phyloP scores from a whole-genome alignment of 2,797 vertebrate species.

The Heterohyrax brucei region DNA sequence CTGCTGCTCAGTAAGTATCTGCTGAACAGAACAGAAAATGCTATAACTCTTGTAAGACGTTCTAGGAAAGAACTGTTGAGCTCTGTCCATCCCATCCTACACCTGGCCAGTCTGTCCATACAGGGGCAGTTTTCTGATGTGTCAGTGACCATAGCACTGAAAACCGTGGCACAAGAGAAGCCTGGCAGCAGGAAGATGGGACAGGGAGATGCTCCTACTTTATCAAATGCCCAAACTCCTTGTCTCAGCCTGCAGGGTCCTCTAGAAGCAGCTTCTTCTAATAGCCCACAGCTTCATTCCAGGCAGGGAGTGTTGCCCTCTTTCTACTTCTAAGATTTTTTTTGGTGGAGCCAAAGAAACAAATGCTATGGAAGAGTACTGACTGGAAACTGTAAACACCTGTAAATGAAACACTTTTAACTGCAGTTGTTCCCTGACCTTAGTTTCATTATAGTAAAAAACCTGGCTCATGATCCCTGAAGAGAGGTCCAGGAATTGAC shows the following conservation, averaged over 20 bases:
- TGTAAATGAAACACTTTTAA: constrained; percentile 14
- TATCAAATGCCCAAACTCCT: neutral
- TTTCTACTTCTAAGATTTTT: neutral
- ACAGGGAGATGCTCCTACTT: neutral
- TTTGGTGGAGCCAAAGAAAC: neutral
- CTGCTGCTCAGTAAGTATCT: neutral
- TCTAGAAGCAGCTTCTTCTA: neutral
- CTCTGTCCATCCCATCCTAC: neutral
- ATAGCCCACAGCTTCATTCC: neutral
- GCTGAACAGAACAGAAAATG: neutral
- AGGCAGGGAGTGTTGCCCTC: neutral
- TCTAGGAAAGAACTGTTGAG: neutral
- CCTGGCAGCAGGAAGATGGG: neutral
- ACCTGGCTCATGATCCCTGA: neutral
- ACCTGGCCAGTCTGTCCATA: neutral
- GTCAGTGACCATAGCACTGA: neutral
- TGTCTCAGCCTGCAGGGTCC: neutral
- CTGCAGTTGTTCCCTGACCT: neutral
- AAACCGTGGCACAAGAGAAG: neutral
- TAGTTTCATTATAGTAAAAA: neutral
- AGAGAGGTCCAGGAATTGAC: neutral
- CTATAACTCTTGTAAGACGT: neutral
- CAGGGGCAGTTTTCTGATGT: neutral
- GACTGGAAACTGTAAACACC: neutral
- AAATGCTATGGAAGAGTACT: neutral